These are phyloP conservation scores for Cervus canadensis DNA, from an alignment of 2,113 vertebrate genomes.

Conservation along the genomic window DNA sequence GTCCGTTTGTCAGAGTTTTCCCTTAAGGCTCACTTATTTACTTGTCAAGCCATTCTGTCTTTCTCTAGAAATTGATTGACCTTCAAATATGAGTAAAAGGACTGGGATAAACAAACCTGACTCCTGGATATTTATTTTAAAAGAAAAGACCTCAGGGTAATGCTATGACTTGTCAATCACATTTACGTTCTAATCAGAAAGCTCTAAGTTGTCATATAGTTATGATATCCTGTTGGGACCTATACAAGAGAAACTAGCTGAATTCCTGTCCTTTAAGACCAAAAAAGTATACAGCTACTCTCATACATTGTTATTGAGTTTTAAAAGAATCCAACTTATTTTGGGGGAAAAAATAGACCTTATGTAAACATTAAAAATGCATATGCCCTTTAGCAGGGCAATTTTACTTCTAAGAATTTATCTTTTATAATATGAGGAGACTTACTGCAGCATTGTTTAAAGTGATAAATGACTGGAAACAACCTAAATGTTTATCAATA, in stretches of 20 bases:
- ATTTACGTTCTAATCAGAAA: not conserved
- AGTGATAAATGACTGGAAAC: not conserved
- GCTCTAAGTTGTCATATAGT: not conserved
- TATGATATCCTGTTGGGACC: not conserved
- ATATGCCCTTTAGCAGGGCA: not conserved
- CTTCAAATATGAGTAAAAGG: not conserved
- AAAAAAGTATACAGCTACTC: not conserved
- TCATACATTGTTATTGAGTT: not conserved
- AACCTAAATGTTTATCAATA: not conserved
- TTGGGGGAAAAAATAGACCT: not conserved
- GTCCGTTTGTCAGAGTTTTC: not conserved
- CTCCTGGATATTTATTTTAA: not conserved
- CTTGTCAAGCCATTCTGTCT: not conserved
- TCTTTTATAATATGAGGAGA: not conserved
- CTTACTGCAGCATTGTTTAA: not conserved
- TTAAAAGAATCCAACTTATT: not conserved
- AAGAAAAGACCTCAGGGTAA: not conserved
- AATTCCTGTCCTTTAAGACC: not conserved
- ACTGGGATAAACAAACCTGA: not conserved
- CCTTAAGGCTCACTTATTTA: not conserved
- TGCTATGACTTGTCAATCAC: not conserved
- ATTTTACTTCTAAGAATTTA: not conserved
- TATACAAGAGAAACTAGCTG: not conserved
- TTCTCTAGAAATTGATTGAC: not conserved
- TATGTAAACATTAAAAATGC: not conserved